Percentiles rank a stretch among this genome's conserved stretches.
These are phyloP conservation scores for Cephonodes hylas DNA, from an alignment of 2,888 invertebrate species.

Conservation along the genomic window DNA sequence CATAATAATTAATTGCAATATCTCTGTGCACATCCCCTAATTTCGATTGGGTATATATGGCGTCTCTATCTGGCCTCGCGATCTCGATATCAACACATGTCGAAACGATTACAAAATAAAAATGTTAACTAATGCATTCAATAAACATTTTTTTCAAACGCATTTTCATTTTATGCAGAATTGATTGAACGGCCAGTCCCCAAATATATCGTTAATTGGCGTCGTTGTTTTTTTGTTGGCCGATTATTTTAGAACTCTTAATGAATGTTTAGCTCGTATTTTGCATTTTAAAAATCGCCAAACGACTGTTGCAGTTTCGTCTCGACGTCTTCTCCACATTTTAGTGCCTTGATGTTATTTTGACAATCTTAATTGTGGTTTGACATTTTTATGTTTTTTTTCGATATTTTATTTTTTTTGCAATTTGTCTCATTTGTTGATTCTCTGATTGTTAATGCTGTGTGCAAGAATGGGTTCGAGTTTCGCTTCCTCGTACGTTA, in stretches of 20 bases:
- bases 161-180: constrained; percentile 11
- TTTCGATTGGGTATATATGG: background rate
- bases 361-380: background rate
- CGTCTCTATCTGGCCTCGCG: background rate
- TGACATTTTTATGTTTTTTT: background rate
- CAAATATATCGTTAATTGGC: constrained; percentile 11
- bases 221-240: background rate
- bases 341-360: background rate
- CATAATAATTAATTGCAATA: background rate
- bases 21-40: background rate
- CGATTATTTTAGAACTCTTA: constrained; percentile 1
- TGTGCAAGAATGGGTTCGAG: too few species aligned
- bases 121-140: constrained; percentile 11
- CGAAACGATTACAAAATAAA: constrained; percentile 7
- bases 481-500: too few species aligned
- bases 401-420: background rate
- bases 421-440: too few species aligned
- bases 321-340: background rate
- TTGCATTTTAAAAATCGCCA: background rate
- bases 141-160: constrained; percentile 11
- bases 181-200: constrained; percentile 5
- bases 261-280: constrained; percentile 3
- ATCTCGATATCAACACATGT: constrained; percentile 6
- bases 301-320: background rate
- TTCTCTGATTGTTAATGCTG: too few species aligned